These are phyloP conservation scores for Hermatobates lingyangjiaoensis DNA, from an alignment of 1,140 invertebrate genomes.

Conservation along the genomic window DNA sequence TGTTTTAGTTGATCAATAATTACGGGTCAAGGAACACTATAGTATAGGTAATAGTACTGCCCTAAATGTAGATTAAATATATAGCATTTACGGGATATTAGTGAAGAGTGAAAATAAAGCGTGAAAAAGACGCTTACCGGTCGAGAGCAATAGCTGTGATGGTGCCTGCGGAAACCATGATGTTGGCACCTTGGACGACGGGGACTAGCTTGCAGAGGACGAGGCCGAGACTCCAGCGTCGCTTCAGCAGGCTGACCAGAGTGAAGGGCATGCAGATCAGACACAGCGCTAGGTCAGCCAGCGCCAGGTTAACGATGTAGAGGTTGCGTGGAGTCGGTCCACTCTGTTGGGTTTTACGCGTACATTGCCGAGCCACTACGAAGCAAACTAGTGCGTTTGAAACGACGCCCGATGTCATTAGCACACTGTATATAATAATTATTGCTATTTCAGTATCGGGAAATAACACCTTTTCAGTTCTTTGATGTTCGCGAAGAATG, in stretches of 20 bases:
- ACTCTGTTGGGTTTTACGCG: slow-evolving; percentile 21
- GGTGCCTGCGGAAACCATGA: slow-evolving; percentile 38
- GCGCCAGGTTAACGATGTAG: slow-evolving; percentile 38
- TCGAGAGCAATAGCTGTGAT: slow-evolving; percentile 39
- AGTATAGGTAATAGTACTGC: too few species aligned
- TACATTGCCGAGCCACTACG: slow-evolving; percentile 25
- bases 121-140: slow-evolving; percentile 21
- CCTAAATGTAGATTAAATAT: too few species aligned
- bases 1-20: too few species aligned
- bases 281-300: slow-evolving; percentile 36
- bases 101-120: not conserved
- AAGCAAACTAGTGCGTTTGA: slow-evolving; percentile 25
- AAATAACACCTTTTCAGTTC: slow-evolving; percentile 15
- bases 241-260: slow-evolving; percentile 23
- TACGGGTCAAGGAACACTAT: too few species aligned
- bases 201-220: slow-evolving; percentile 36
- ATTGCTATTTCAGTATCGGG: slow-evolving; percentile 16
- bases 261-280: slow-evolving; percentile 36
- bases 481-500: slow-evolving; percentile 14
- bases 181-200: slow-evolving; percentile 32
- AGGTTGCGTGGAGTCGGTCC: slow-evolving; percentile 33
- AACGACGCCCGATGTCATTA: slow-evolving; percentile 18
- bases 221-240: slow-evolving; percentile 23
- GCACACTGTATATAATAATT: slow-evolving; percentile 16
- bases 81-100: too few species aligned